Conservation (phyloP, 2,113 vertebrate genomes). For the Boulengeromyrus knoepffleri region DNA sequence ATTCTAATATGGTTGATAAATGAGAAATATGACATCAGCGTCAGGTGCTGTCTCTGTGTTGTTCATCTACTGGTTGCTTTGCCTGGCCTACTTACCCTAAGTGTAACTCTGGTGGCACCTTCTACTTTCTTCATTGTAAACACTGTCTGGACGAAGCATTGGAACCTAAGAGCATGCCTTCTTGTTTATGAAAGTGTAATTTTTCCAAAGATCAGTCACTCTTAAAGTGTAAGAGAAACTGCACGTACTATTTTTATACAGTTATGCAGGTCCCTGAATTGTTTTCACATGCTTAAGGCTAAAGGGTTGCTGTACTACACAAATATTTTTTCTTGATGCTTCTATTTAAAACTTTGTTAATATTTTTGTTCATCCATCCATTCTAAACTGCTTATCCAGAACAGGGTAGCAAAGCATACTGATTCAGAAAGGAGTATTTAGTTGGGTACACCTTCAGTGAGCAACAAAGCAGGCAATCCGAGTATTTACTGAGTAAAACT, state of each 20-base stretch:
- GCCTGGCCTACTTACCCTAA: no score
- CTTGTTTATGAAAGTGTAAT: slow-evolving; percentile 14
- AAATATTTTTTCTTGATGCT: background rate
- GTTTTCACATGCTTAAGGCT: background rate
- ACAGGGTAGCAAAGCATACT: background rate
- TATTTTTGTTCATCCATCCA: background rate
- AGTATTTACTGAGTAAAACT: background rate
- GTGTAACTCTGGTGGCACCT: background rate
- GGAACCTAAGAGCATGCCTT: slow-evolving; percentile 9
- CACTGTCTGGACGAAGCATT: slow-evolving; percentile 19
- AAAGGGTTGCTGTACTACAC: background rate
- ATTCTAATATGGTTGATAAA: background rate
- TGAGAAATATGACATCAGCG: background rate
- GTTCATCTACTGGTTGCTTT: slow-evolving; percentile 6
- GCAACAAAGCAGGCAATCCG: background rate
- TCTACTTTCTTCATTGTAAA: slow-evolving; percentile 15
- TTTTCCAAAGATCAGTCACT: slow-evolving; percentile 23
- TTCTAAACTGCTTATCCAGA: background rate
- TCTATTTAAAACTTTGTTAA: background rate
- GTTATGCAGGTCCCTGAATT: background rate
- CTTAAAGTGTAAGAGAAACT: background rate
- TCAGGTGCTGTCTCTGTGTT: background rate
- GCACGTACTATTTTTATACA: background rate
- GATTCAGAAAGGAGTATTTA: background rate
- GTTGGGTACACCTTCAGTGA: background rate